Percentiles rank a stretch among this genome's conserved stretches.
These are phyloP conservation scores for Pollimyrus isidori DNA, from an alignment of 2,113 vertebrate genomes.

Conservation along the genomic window DNA sequence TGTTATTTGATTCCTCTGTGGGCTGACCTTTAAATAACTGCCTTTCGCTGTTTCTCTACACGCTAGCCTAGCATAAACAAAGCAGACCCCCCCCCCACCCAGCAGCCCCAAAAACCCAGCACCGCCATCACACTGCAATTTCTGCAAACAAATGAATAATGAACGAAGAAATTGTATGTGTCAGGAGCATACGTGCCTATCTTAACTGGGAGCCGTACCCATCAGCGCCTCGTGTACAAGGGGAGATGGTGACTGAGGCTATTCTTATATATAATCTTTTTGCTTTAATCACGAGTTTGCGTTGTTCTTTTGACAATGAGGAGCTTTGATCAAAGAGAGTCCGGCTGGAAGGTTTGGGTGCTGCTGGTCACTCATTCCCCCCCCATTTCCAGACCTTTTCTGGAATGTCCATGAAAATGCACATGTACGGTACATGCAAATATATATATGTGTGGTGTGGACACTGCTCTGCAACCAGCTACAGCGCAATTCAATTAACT, in stretches of 20 bases:
- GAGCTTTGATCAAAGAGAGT: slow-evolving; percentile 3
- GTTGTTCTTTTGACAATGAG: slow-evolving; percentile 6
- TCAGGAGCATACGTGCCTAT: slow-evolving; percentile 3
- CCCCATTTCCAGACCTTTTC: neutral
- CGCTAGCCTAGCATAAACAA: slow-evolving; percentile 63
- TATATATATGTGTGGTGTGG: neutral
- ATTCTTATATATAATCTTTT: neutral
- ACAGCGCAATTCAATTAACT: neutral
- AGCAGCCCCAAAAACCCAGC: neutral
- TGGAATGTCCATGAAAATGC: neutral
- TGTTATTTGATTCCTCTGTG: slow-evolving; percentile 68
- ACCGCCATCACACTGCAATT: neutral
- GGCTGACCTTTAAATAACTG: slow-evolving; percentile 75
- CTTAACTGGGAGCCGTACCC: neutral
- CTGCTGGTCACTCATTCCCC: neutral
- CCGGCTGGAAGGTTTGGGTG: neutral
- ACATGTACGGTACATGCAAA: neutral
- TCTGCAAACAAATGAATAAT: slow-evolving; percentile 24
- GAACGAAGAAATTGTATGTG: slow-evolving; percentile 14
- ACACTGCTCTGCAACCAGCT: neutral
- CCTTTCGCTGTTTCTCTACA: slow-evolving; percentile 61
- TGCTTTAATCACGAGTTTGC: slow-evolving; percentile 8
- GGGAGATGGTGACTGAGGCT: slow-evolving; percentile 7
- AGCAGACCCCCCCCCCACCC: slow-evolving; percentile 40
- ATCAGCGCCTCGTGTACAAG: neutral